phyloP scores from a whole-genome alignment of 2,888 invertebrate species.

The Xestia xanthographa region DNA sequence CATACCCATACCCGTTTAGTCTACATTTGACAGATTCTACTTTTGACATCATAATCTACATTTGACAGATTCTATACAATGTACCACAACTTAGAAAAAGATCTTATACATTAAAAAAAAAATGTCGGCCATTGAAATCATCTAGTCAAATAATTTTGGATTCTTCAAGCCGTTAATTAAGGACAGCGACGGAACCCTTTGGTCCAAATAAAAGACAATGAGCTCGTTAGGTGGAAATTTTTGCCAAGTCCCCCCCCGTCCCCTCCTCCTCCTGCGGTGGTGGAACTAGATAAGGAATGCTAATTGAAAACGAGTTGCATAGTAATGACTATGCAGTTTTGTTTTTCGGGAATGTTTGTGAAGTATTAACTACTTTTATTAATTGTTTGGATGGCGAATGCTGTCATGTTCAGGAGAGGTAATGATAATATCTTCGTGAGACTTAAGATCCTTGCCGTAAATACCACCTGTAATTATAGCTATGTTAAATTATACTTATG shows the following conservation, averaged over 20 bases:
- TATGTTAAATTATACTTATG: slow-evolving; percentile 2
- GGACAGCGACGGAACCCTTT: slow-evolving; percentile 75
- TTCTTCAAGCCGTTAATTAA: slow-evolving; percentile 55
- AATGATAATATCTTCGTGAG: not conserved
- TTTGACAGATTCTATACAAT: too few species aligned
- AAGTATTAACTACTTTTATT: slow-evolving; percentile 31
- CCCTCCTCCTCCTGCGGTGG: slow-evolving; percentile 61
- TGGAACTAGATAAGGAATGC: slow-evolving; percentile 78
- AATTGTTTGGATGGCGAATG: slow-evolving; percentile 2
- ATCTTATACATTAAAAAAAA: not conserved
- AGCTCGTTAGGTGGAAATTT: slow-evolving; percentile 81
- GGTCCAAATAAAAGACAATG: slow-evolving; percentile 86
- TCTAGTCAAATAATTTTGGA: slow-evolving; percentile 31
- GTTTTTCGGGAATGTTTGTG: slow-evolving; percentile 35
- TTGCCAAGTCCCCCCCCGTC: slow-evolving; percentile 74
- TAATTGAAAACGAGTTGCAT: slow-evolving; percentile 80
- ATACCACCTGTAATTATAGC: not conserved
- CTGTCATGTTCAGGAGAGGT: not conserved
- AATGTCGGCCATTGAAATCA: slow-evolving; percentile 10
- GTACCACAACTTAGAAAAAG: too few species aligned
- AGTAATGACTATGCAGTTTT: slow-evolving; percentile 66
- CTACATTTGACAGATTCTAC: too few species aligned
- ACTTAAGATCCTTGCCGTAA: not conserved
- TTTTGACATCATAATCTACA: too few species aligned
- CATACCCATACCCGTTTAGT: too few species aligned